Percentiles rank a stretch among this genome's conserved stretches.
Conservation (phyloP, 2,888 invertebrate genomes). For the Oscheius sp. region DNA sequence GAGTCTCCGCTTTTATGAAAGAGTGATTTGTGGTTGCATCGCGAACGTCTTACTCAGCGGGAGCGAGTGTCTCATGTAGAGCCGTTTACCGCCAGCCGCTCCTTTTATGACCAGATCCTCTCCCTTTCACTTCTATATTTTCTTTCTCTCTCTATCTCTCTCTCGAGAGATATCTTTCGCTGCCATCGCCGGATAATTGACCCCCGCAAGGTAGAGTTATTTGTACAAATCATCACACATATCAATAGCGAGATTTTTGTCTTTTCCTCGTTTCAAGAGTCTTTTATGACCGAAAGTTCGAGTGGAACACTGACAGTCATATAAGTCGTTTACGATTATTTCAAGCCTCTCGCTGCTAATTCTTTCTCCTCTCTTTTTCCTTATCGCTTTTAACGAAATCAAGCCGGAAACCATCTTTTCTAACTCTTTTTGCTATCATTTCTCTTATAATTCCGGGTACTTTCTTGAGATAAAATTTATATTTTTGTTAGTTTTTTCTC, state of each 20-base stretch:
- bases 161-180: not conserved
- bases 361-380: no score
- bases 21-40: not conserved
- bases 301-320: no score
- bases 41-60: not conserved
- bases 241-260: not conserved
- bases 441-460: no score
- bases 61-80: not conserved
- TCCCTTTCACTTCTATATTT: not conserved
- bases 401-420: no score
- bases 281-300: not conserved
- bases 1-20: no score
- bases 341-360: no score
- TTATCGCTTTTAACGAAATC: no score
- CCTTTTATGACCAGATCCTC: slow-evolving; percentile 6
- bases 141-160: not conserved
- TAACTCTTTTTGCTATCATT: no score
- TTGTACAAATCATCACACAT: not conserved
- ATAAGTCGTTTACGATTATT: no score
- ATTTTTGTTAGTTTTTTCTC: not conserved
- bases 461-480: no score
- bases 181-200: slow-evolving; percentile 12
- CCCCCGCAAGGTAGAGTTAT: not conserved
- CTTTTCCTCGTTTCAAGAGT: not conserved
- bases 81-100: not conserved